Evolutionary conservation across 2,113 vertebrate genomes (phyloP).

Genomic region (Narcine bancroftii): DNA sequence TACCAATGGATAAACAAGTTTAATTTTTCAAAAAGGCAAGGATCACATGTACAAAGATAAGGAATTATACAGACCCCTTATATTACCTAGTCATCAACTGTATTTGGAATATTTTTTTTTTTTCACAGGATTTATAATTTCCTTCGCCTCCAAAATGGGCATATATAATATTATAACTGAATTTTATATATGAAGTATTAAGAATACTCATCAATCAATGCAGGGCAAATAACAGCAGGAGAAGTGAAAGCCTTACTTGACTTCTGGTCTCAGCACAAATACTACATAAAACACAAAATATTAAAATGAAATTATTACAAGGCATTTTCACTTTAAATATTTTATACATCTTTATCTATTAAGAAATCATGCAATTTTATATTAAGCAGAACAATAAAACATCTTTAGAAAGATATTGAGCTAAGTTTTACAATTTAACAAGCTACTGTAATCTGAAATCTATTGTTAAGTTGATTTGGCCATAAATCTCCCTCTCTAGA

Average conservation of each 20-base stretch:
- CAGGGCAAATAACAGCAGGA: neutral
- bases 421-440: neutral
- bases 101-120: neutral
- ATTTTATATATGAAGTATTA: conserved; percentile 17
- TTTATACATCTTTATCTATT: neutral
- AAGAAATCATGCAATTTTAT: neutral
- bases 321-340: neutral
- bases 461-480: neutral
- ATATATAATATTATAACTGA: conserved; percentile 4
- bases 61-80: neutral
- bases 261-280: neutral
- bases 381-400: conserved; percentile 8
- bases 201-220: neutral
- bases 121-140: neutral
- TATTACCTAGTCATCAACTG: neutral
- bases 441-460: neutral
- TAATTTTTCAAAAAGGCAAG: conserved; percentile 26
- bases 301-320: neutral
- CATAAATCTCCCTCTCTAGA: conserved; percentile 7
- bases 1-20: conserved; percentile 12
- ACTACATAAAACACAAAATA: neutral
- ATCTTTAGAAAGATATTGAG: neutral
- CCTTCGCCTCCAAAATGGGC: neutral
- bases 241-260: neutral
- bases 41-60: neutral